Percentiles rank a stretch among this genome's conserved stretches.
Conservation (phyloP, 2,113 vertebrate species). For the Calcarius ornatus region DNA sequence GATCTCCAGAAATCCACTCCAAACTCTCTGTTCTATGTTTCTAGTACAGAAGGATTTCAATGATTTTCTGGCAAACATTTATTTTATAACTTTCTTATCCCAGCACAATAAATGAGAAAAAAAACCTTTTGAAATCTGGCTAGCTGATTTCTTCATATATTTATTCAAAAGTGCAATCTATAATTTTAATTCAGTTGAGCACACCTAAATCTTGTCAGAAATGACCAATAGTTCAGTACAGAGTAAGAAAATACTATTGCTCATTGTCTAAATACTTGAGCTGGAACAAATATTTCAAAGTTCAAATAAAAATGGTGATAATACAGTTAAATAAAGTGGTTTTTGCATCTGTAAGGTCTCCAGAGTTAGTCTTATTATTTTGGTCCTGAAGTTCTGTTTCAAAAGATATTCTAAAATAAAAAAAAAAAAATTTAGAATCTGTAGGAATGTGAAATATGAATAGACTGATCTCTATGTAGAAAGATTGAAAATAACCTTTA, state of each 20-base stretch:
- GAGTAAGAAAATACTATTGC: neutral
- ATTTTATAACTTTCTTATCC: neutral
- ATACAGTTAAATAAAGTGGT: neutral
- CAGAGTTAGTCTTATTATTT: neutral
- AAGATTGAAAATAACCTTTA: neutral
- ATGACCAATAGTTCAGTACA: neutral
- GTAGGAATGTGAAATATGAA: neutral
- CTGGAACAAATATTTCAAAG: neutral
- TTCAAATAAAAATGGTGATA: neutral
- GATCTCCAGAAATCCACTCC: neutral
- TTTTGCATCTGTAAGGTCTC: neutral
- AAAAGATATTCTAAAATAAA: neutral
- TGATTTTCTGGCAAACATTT: neutral
- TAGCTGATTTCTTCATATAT: neutral
- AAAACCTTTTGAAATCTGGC: neutral
- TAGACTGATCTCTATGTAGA: fast-evolving
- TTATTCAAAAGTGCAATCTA: neutral
- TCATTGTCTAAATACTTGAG: neutral
- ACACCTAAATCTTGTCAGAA: neutral
- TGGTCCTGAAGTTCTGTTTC: neutral
- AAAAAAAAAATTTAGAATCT: neutral
- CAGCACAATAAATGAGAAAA: neutral
- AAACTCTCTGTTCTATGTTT: neutral
- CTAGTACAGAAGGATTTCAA: neutral
- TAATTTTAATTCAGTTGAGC: neutral